phyloP scores from a whole-genome alignment of 2,888 invertebrate genomes.

The Oscheius sp. region DNA sequence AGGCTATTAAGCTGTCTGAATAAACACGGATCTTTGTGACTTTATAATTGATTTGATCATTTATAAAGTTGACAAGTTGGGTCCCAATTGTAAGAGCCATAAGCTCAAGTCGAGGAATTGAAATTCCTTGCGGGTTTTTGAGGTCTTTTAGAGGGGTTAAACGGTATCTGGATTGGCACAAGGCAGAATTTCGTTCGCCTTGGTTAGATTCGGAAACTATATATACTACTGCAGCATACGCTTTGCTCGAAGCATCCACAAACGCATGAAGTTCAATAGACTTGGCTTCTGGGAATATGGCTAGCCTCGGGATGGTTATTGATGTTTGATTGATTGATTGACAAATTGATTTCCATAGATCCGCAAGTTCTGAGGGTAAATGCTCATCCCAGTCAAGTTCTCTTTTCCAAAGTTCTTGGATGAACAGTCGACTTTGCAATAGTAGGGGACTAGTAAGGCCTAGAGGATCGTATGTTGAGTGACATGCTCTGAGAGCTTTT shows the following conservation, averaged over 20 bases:
- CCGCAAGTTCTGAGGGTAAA: too few relatives aligned
- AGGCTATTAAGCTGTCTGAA: slow-evolving; percentile 29
- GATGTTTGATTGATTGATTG: too few relatives aligned
- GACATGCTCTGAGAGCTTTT: too few relatives aligned
- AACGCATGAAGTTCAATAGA: slow-evolving; percentile 3
- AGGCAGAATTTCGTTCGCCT: background rate
- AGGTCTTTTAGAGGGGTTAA: background rate
- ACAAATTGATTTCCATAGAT: too few relatives aligned
- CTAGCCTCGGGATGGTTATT: too few relatives aligned
- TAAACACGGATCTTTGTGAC: slow-evolving; percentile 20
- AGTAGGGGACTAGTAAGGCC: too few relatives aligned
- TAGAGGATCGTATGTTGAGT: too few relatives aligned
- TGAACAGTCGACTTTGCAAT: too few relatives aligned
- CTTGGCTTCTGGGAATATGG: too few relatives aligned
- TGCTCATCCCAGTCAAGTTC: too few relatives aligned
- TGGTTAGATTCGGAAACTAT: background rate
- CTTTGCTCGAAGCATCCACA: background rate
- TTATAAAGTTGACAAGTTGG: background rate
- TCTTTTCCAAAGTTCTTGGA: too few relatives aligned
- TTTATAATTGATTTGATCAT: background rate
- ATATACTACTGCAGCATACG: slow-evolving; percentile 6
- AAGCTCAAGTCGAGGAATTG: slow-evolving; percentile 42
- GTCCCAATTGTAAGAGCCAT: slow-evolving; percentile 28
- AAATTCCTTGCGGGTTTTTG: background rate
- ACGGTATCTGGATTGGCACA: background rate